phyloP scores from a whole-genome alignment of 2,888 invertebrate genomes.

The Noctua janthe region DNA sequence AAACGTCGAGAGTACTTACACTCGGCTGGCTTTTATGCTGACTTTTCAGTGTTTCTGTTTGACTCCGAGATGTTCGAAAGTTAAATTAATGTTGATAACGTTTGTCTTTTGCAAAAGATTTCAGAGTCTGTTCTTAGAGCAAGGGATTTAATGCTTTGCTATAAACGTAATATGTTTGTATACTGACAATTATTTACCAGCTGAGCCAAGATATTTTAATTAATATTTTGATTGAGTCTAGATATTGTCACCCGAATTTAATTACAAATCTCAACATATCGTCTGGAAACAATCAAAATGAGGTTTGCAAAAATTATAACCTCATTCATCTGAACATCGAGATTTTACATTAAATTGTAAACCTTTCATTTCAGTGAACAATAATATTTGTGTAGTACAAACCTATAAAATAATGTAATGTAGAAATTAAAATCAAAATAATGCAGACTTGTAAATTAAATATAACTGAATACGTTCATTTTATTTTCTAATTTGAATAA shows the following conservation, averaged over 20 bases:
- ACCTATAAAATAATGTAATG: not conserved
- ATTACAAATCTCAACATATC: not conserved
- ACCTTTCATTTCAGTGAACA: not conserved
- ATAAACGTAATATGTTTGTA: no score
- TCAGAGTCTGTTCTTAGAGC: not conserved
- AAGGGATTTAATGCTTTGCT: not conserved
- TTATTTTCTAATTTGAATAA: no score
- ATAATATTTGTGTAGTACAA: not conserved
- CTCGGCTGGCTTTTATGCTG: slow-evolving; percentile 40
- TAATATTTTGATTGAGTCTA: not conserved
- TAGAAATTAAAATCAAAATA: not conserved
- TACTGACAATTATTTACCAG: not conserved
- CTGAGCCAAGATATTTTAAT: not conserved
- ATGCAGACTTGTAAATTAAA: not conserved
- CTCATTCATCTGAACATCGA: not conserved
- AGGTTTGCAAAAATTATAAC: not conserved
- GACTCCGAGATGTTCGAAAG: slow-evolving; percentile 42
- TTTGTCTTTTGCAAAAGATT: slow-evolving; percentile 36
- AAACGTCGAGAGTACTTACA: slow-evolving; percentile 42
- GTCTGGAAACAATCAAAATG: not conserved
- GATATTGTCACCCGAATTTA: not conserved
- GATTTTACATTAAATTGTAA: not conserved
- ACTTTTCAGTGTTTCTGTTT: slow-evolving; percentile 49
- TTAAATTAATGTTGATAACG: slow-evolving; percentile 42
- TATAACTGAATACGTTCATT: not conserved